Percentiles rank a stretch among this genome's conserved stretches.
Evolutionary conservation across 2,888 invertebrate genomes (phyloP).

Genomic region (Nesidiocoris tenuis): DNA sequence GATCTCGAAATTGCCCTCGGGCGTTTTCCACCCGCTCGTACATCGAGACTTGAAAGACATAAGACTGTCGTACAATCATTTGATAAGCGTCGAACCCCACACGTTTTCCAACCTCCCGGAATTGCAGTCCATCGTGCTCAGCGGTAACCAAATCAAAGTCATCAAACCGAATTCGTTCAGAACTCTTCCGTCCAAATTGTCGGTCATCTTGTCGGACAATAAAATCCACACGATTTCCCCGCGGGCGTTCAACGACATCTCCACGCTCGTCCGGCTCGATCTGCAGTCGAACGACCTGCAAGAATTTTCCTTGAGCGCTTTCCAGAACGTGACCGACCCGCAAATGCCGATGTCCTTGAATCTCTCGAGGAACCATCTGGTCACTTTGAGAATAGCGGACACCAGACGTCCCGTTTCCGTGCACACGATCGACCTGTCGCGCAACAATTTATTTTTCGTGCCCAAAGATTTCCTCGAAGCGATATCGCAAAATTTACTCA

Average conservation of each 20-base stretch:
- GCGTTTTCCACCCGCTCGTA: slow-evolving; percentile 67
- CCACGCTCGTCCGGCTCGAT: slow-evolving; percentile 74
- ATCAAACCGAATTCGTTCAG: slow-evolving; percentile 72
- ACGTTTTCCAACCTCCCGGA: slow-evolving; percentile 72
- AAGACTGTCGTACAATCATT: slow-evolving; percentile 77
- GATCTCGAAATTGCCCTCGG: slow-evolving; percentile 67
- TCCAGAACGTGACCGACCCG: slow-evolving; percentile 67
- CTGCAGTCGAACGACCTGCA: slow-evolving; percentile 76
- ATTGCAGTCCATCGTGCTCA: slow-evolving; percentile 74
- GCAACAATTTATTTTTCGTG: slow-evolving; percentile 65
- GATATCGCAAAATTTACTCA: slow-evolving; percentile 64
- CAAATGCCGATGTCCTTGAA: slow-evolving; percentile 71
- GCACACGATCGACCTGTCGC: slow-evolving; percentile 69
- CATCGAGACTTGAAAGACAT: slow-evolving; percentile 75
- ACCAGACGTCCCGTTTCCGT: slow-evolving; percentile 60
- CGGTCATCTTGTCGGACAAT: slow-evolving; percentile 82
- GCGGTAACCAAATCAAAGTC: slow-evolving; percentile 72
- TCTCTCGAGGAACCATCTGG: slow-evolving; percentile 69
- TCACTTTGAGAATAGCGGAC: slow-evolving; percentile 56
- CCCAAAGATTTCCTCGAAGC: slow-evolving; percentile 67
- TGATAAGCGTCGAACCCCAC: slow-evolving; percentile 66
- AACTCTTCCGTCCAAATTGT: slow-evolving; percentile 74
- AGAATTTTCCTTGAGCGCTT: slow-evolving; percentile 66
- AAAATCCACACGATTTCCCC: slow-evolving; percentile 70
- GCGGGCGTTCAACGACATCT: slow-evolving; percentile 72